Conservation (phyloP, 2,113 vertebrate genomes). For the Spizaetus ornatus region DNA sequence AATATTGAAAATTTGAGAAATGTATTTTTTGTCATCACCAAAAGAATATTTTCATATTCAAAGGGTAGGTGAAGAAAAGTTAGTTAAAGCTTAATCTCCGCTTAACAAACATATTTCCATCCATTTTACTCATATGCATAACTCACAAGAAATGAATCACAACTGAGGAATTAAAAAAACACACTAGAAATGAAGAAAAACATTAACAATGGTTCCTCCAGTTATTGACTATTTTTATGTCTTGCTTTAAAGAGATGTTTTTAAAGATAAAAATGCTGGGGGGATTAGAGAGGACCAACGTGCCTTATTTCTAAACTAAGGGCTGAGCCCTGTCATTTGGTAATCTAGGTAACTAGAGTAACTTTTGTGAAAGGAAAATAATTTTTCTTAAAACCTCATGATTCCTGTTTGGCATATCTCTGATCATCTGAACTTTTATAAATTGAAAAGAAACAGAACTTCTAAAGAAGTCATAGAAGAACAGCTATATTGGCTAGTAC, state of each 20-base stretch:
- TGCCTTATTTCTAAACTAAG: neutral
- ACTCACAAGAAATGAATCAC: neutral
- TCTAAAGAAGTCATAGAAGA: neutral
- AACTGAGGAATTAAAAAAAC: neutral
- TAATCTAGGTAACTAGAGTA: neutral
- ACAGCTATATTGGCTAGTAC: neutral
- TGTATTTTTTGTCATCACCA: neutral
- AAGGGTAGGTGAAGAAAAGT: neutral
- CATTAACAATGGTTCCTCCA: accelerated
- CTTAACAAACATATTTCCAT: neutral
- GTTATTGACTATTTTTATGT: neutral
- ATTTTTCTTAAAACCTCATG: neutral
- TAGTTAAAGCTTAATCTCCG: neutral
- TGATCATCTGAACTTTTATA: neutral
- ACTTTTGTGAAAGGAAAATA: neutral
- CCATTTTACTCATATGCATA: accelerated
- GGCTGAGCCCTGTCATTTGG: neutral
- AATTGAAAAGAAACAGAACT: neutral
- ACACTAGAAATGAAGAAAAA: neutral
- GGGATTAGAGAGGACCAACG: neutral
- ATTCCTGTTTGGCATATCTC: neutral
- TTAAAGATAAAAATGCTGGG: neutral
- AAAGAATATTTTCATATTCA: neutral
- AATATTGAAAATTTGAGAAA: neutral
- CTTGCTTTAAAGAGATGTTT: neutral